phyloP scores from a whole-genome alignment of 1,140 invertebrate species.

The Radopholus similis region DNA sequence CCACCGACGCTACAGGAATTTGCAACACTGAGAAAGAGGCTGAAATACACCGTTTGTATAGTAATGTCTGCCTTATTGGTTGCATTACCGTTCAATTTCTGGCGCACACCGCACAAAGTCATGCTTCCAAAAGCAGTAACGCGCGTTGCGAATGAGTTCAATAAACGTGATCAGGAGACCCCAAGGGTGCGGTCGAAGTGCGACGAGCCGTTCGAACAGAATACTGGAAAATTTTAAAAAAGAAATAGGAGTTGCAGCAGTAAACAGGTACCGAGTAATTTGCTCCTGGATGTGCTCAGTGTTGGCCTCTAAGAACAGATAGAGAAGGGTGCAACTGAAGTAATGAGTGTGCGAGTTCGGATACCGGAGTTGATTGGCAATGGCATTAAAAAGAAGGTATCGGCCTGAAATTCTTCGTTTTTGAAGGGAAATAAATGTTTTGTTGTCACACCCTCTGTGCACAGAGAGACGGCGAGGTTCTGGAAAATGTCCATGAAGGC shows the following conservation, averaged over 20 bases:
- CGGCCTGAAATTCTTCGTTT: slow-evolving; percentile 64
- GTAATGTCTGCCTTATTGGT: not conserved
- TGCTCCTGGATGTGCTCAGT: slow-evolving; percentile 87
- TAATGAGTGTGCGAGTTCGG: slow-evolving; percentile 99
- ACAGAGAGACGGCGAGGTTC: slow-evolving; percentile 91
- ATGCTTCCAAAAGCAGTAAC: slow-evolving; percentile 98
- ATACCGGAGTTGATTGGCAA: slow-evolving; percentile 94
- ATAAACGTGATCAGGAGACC: slow-evolving; percentile 97
- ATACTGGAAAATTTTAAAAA: slow-evolving; percentile 68
- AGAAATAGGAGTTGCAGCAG: slow-evolving; percentile 1
- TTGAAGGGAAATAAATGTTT: slow-evolving; percentile 3
- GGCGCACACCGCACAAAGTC: slow-evolving; percentile 98
- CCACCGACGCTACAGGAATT: slow-evolving; percentile 33
- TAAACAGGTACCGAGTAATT: slow-evolving; percentile 65
- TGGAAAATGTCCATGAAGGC: slow-evolving; percentile 99
- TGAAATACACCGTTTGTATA: slow-evolving; percentile 13
- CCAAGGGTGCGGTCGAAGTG: slow-evolving; percentile 98
- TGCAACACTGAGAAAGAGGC: slow-evolving; percentile 33
- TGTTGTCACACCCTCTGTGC: slow-evolving; percentile 76
- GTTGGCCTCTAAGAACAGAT: slow-evolving; percentile 95
- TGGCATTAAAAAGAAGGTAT: slow-evolving; percentile 94
- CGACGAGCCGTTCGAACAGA: slow-evolving; percentile 88
- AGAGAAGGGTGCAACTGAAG: slow-evolving; percentile 92
- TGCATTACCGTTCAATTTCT: slow-evolving; percentile 65
- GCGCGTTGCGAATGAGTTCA: slow-evolving; percentile 94